These are phyloP conservation scores for Limenitis camilla DNA, from an alignment of 2,888 invertebrate genomes.

Conservation along the genomic window DNA sequence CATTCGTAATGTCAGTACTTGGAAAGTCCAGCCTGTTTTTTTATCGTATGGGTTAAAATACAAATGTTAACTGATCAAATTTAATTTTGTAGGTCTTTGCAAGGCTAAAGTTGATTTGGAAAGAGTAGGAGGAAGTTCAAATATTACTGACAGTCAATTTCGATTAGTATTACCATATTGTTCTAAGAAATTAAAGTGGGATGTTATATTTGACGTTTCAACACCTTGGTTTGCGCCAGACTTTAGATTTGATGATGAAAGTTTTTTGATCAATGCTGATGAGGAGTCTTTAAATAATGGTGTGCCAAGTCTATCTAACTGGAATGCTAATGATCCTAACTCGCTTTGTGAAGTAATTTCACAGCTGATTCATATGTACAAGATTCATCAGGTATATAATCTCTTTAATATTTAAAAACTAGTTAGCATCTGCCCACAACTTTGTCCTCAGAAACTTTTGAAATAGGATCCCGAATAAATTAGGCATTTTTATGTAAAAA, in stretches of 20 bases:
- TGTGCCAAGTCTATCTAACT: slow-evolving; percentile 76
- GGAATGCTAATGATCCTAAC: slow-evolving; percentile 77
- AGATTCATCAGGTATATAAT: slow-evolving; percentile 74
- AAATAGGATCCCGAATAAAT: too few relatives aligned
- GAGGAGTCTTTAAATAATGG: slow-evolving; percentile 64
- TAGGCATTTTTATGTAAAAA: too few relatives aligned
- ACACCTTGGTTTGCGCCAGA: slow-evolving; percentile 81
- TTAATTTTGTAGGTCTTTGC: slow-evolving; percentile 47
- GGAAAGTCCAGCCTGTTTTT: too few relatives aligned
- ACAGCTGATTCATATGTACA: slow-evolving; percentile 77
- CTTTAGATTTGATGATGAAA: slow-evolving; percentile 81
- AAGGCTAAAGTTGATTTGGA: slow-evolving; percentile 66
- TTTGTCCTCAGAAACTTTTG: too few relatives aligned
- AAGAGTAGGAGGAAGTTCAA: slow-evolving; percentile 45
- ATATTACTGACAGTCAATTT: slow-evolving; percentile 71
- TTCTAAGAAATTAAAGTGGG: slow-evolving; percentile 79
- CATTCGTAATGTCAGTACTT: too few relatives aligned
- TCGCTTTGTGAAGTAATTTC: slow-evolving; percentile 76
- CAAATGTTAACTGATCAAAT: background rate
- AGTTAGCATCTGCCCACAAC: too few relatives aligned
- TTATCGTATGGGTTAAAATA: background rate
- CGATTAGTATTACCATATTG: slow-evolving; percentile 81
- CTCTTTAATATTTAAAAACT: background rate
- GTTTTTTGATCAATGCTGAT: slow-evolving; percentile 76
- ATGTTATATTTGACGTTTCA: slow-evolving; percentile 78